Conservation (phyloP, 2,888 invertebrate genomes). For the Lochmaea crataegi region DNA sequence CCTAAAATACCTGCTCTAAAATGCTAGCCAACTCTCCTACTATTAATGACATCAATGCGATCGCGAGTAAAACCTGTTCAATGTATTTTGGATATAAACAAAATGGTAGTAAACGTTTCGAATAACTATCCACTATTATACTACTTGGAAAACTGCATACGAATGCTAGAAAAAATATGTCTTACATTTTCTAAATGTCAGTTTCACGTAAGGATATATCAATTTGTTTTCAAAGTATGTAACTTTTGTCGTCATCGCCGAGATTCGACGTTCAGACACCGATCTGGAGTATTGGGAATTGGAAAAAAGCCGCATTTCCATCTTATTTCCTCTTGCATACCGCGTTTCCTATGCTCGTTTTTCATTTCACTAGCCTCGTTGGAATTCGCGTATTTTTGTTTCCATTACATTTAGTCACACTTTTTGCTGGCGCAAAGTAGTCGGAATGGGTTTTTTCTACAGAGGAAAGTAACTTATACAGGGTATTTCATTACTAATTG, state of each 20-base stretch:
- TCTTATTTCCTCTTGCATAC: constrained; percentile 18
- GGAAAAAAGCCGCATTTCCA: constrained; percentile 24
- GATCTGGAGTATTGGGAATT: constrained; percentile 9
- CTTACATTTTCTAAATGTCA: not conserved
- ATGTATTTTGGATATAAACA: too few relatives aligned
- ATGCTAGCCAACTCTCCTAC: too few relatives aligned
- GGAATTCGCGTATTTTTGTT: constrained; percentile 28
- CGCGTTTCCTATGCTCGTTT: constrained; percentile 17
- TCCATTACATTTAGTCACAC: constrained; percentile 31
- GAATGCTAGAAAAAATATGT: too few relatives aligned
- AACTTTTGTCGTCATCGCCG: not conserved
- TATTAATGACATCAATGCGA: too few relatives aligned
- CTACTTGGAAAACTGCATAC: not conserved
- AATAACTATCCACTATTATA: not conserved
- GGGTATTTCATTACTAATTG: too few relatives aligned
- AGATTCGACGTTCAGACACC: not conserved
- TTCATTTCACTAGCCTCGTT: constrained; percentile 27
- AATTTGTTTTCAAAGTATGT: not conserved
- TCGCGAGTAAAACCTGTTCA: too few relatives aligned
- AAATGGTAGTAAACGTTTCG: too few relatives aligned
- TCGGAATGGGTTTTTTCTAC: too few relatives aligned
- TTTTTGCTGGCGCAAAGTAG: not conserved
- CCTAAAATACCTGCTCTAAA: too few relatives aligned
- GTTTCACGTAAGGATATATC: not conserved
- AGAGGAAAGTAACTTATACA: too few relatives aligned